These are phyloP conservation scores for Cephalotes varians DNA, from an alignment of 2,888 invertebrate genomes.

Conservation along the genomic window DNA sequence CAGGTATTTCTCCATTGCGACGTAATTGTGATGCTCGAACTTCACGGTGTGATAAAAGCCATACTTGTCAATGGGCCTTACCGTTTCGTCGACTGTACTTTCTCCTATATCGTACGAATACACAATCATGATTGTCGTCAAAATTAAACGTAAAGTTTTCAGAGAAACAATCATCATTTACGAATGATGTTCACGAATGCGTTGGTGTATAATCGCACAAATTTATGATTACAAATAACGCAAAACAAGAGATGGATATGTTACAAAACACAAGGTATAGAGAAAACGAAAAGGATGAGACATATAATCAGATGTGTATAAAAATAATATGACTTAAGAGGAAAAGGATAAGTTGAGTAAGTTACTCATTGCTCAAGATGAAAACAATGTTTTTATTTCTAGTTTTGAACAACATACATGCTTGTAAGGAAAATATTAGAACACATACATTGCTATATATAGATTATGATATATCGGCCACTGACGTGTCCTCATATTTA, in stretches of 20 bases:
- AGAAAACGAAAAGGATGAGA: conserved; percentile 75
- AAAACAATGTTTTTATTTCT: conserved; percentile 81
- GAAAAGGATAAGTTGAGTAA: conserved; percentile 73
- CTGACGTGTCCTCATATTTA: conserved; percentile 48
- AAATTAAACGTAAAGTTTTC: not conserved
- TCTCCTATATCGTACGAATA: conserved; percentile 63
- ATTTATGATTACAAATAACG: conserved; percentile 33
- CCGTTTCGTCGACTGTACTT: conserved; percentile 67
- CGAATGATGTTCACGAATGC: not conserved
- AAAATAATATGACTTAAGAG: conserved; percentile 60
- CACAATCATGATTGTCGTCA: conserved; percentile 25
- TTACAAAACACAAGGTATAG: conserved; percentile 82
- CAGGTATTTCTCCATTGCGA: conserved; percentile 90
- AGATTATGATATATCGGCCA: conserved; percentile 54
- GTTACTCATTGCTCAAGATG: conserved; percentile 74
- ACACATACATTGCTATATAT: conserved; percentile 64
- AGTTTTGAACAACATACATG: conserved; percentile 74
- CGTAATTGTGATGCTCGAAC: conserved; percentile 93
- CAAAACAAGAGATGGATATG: conserved; percentile 4
- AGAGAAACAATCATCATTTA: conserved; percentile 1
- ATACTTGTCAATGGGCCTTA: conserved; percentile 83
- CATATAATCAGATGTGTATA: conserved; percentile 49
- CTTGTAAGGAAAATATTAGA: conserved; percentile 64
- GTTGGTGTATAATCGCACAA: not conserved
- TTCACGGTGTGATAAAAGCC: conserved; percentile 87